Percentiles rank a stretch among this genome's conserved stretches.
Evolutionary conservation across 1,140 invertebrate species (phyloP).

Genomic region (Delia radicum): DNA sequence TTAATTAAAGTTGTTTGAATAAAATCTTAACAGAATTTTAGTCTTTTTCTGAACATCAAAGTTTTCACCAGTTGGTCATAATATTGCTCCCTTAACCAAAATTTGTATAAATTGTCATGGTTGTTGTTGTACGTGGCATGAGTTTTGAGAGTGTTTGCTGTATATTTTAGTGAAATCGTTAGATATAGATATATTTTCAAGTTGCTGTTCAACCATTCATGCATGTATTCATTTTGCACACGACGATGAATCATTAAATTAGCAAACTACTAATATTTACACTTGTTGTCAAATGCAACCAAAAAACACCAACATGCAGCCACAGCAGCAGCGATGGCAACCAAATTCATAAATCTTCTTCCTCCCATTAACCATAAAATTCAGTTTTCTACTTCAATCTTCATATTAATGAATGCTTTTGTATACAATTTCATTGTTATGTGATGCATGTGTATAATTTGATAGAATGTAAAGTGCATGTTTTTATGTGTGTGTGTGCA

Average conservation of each 20-base stretch:
- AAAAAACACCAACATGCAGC: background rate
- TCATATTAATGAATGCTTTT: no score
- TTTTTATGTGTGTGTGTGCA: no score
- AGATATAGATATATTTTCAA: background rate
- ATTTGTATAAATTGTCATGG: background rate
- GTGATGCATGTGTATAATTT: no score
- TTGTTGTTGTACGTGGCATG: no score
- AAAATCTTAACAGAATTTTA: no score
- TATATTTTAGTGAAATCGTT: background rate
- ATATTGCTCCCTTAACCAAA: background rate
- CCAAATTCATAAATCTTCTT: no score
- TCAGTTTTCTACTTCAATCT: no score
- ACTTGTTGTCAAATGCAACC: conserved; percentile 23
- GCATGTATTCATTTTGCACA: background rate
- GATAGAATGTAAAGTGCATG: no score
- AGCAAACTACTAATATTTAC: conserved; percentile 22
- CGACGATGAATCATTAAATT: conserved; percentile 21
- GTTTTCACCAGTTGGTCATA: background rate
- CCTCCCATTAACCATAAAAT: no score
- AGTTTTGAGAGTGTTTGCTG: background rate
- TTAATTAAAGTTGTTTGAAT: no score
- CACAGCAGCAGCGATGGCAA: background rate
- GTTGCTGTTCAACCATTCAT: background rate
- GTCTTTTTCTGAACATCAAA: no score
- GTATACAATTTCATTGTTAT: no score